Evolutionary conservation across 2,888 invertebrate genomes (phyloP).

Genomic region (Melanostoma scalare): DNA sequence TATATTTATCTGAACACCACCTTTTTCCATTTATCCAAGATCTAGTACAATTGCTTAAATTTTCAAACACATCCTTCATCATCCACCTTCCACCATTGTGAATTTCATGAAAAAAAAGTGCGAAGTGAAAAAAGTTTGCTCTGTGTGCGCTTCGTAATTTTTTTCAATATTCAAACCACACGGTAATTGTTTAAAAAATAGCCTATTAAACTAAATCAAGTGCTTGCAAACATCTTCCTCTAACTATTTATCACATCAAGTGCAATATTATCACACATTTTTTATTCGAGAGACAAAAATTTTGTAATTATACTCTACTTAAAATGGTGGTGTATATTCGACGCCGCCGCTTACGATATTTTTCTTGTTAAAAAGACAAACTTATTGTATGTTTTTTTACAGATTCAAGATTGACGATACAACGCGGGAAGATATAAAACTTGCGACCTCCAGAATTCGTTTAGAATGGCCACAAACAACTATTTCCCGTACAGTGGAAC

Average conservation of each 20-base stretch:
- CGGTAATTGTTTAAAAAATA: constrained; percentile 52
- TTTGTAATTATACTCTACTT: constrained; percentile 60
- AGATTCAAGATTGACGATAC: constrained; percentile 37
- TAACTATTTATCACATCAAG: neutral
- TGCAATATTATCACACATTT: constrained; percentile 7
- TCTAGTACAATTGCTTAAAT: constrained; percentile 49
- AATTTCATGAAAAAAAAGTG: constrained; percentile 48
- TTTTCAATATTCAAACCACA: constrained; percentile 40
- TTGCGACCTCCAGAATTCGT: neutral
- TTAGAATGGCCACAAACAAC: constrained; percentile 87
- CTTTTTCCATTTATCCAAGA: neutral
- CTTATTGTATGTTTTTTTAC: constrained; percentile 48
- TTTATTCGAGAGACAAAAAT: constrained; percentile 37
- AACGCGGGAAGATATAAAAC: constrained; percentile 14
- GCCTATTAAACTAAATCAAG: neutral
- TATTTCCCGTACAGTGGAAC: constrained; percentile 97
- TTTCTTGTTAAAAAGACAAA: constrained; percentile 75
- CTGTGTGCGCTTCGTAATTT: constrained; percentile 55
- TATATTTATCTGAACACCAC: neutral
- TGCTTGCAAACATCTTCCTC: neutral
- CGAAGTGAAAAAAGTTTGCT: constrained; percentile 55
- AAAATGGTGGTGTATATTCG: constrained; percentile 69
- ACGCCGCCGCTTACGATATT: constrained; percentile 78
- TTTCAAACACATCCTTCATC: neutral
- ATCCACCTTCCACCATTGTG: constrained; percentile 39